Base-by-base conservation (phyloP, 2,797 vertebrate genomes). In the Mergus octosetaceus region DNA sequence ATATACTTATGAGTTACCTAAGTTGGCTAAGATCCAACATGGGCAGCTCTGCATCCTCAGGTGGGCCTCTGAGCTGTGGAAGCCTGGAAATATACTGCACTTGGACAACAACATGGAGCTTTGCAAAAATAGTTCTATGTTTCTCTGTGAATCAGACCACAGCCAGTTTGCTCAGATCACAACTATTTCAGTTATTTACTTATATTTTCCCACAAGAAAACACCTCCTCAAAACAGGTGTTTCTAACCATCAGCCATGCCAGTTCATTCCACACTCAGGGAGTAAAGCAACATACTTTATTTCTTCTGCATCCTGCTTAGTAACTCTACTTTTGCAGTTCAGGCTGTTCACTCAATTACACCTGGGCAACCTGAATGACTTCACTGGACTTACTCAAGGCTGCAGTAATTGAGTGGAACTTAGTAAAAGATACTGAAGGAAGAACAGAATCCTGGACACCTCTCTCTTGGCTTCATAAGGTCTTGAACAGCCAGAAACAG, bases 221-320 rank as follows among this genome's bases (percentile, higher is more conserved):
- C 24, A 84, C 27, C 38, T 92, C 66, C 53, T 77, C 76, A 32
- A 72, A 91, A 36, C 82, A 92, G 93, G 57, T 90, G 88, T 82
- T 92, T 87, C 81, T 73, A 71, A 85, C 45, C 36, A 43, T 54
- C 34, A 64, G 32, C 54, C 72, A 39, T 89, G 85, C 45, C 75
- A 91, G 58, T 61, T 89, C 82, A 81, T 18, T 72, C 41, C 77
- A 38, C 41, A 25, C 76, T 51, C 49, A 11, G 54, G 66, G 62
- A 93, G 43, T 34, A 60, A 12, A 41, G 22, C 12, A 61, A 78
- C 27, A 27, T 16, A 10, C 13, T 69, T 80, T 36, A 34, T 74
- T 22, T 74, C 61, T 87, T 70, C 9, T 81, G 11, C 66, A 45
- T 56, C n/a, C 62, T 81, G 57, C 18, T 68, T 68, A 60, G 28